phyloP scores from a whole-genome alignment of 2,113 vertebrate genomes.

The Rhea pennata region DNA sequence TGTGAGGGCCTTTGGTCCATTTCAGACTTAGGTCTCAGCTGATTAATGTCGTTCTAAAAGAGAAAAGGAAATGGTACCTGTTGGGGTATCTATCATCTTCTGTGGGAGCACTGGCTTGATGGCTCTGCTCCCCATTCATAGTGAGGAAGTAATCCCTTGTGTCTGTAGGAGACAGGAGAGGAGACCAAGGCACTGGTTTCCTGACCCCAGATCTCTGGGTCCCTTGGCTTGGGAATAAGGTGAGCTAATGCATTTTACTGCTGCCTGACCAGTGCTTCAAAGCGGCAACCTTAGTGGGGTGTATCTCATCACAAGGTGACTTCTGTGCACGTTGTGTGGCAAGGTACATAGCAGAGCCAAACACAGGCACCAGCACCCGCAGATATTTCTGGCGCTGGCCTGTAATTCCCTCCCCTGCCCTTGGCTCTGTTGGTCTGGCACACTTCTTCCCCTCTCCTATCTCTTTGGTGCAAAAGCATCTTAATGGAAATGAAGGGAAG shows the following conservation, averaged over 20 bases:
- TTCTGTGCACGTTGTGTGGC: neutral
- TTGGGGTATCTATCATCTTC: neutral
- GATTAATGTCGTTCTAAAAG: neutral
- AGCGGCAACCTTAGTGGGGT: neutral
- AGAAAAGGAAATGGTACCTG: neutral
- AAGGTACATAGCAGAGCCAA: neutral
- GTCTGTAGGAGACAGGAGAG: neutral
- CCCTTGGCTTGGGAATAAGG: neutral
- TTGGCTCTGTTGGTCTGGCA: fast-evolving
- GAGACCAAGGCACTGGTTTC: neutral
- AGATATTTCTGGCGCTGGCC: neutral
- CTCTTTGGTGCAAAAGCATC: neutral
- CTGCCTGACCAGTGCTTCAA: neutral
- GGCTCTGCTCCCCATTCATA: neutral
- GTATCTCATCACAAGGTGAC: too few relatives aligned
- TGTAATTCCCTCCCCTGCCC: neutral
- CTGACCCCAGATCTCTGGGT: neutral
- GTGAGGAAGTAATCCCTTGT: neutral
- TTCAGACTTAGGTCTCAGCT: neutral
- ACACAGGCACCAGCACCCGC: neutral
- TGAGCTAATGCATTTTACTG: neutral
- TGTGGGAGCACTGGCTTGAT: neutral
- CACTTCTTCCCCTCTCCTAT: neutral
- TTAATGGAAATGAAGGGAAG: neutral
- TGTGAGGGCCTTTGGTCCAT: neutral